These are phyloP conservation scores for Drosophila flavopinicola DNA, from an alignment of 2,888 invertebrate genomes.

Conservation along the genomic window DNA sequence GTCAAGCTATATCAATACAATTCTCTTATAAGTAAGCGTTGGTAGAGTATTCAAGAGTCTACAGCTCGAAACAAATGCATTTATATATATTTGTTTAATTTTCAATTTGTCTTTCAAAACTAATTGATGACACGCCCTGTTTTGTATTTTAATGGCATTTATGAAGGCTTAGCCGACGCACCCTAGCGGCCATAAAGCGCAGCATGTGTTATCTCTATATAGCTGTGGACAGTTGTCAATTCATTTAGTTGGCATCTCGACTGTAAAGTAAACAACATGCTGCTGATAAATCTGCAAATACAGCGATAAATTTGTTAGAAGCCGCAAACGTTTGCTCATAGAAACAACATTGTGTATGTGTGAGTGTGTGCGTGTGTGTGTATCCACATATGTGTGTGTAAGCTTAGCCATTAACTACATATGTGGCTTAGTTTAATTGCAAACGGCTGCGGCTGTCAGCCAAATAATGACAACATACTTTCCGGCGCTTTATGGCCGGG, in stretches of 20 bases:
- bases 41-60: background rate
- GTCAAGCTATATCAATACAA: no score
- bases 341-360: conserved; percentile 14
- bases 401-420: conserved; percentile 69
- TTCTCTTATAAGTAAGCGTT: no score
- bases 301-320: conserved; percentile 29
- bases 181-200: background rate
- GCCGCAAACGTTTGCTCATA: conserved; percentile 39
- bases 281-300: conserved; percentile 57
- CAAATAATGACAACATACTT: conserved; percentile 74
- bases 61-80: no score
- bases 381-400: conserved; percentile 32
- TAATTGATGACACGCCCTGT: conserved; percentile 19
- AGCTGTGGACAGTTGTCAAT: conserved; percentile 47
- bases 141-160: conserved; percentile 21
- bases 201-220: conserved; percentile 10
- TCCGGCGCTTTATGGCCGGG: conserved; percentile 53
- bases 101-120: background rate
- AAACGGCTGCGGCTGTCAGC: conserved; percentile 63
- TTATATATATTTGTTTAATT: background rate
- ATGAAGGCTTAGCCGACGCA: conserved; percentile 7
- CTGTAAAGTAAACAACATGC: conserved; percentile 54
- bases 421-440: conserved; percentile 70
- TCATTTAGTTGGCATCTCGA: conserved; percentile 39
- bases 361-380: conserved; percentile 13